Percentiles rank a stretch among this genome's conserved stretches.
These are phyloP conservation scores for Lasius platythorax DNA, from an alignment of 2,888 invertebrate species.

Conservation along the genomic window DNA sequence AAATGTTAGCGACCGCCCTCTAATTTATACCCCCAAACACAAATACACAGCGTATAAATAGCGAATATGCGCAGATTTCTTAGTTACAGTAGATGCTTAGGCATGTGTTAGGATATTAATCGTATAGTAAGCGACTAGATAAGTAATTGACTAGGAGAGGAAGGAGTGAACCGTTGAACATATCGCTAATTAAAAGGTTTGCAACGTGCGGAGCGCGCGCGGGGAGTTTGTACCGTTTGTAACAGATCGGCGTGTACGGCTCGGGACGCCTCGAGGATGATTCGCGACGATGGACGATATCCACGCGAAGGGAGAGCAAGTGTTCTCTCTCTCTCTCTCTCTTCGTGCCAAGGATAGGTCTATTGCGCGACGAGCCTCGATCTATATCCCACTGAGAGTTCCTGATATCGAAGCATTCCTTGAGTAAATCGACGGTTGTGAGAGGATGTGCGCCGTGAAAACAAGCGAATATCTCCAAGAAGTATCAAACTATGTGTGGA, in stretches of 20 bases:
- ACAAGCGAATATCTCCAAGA: neutral
- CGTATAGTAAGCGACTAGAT: slow-evolving; percentile 72
- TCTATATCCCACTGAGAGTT: slow-evolving; percentile 58
- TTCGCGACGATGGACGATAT: slow-evolving; percentile 44
- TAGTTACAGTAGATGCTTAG: slow-evolving; percentile 78
- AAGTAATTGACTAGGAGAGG: slow-evolving; percentile 59
- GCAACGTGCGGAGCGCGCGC: slow-evolving; percentile 48
- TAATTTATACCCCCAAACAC: slow-evolving; percentile 37
- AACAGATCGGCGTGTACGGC: slow-evolving; percentile 49
- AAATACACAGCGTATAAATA: slow-evolving; percentile 43
- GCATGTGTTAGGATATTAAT: slow-evolving; percentile 78
- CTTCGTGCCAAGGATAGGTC: slow-evolving; percentile 15
- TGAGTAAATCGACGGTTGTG: slow-evolving; percentile 55
- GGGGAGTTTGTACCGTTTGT: slow-evolving; percentile 24
- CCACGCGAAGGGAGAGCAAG: neutral
- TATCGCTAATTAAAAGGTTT: slow-evolving; percentile 80
- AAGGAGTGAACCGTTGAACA: slow-evolving; percentile 81
- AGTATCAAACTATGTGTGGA: neutral
- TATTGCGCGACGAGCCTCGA: neutral
- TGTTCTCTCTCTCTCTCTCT: neutral
- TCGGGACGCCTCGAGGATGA: slow-evolving; percentile 48
- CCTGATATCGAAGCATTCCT: slow-evolving; percentile 76
- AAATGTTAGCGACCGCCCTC: slow-evolving; percentile 51
- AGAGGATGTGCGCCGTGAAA: slow-evolving; percentile 6
- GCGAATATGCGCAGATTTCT: slow-evolving; percentile 68